Base-by-base conservation (phyloP, 2,797 vertebrate genomes). In the Phylloscopus collybita region DNA sequence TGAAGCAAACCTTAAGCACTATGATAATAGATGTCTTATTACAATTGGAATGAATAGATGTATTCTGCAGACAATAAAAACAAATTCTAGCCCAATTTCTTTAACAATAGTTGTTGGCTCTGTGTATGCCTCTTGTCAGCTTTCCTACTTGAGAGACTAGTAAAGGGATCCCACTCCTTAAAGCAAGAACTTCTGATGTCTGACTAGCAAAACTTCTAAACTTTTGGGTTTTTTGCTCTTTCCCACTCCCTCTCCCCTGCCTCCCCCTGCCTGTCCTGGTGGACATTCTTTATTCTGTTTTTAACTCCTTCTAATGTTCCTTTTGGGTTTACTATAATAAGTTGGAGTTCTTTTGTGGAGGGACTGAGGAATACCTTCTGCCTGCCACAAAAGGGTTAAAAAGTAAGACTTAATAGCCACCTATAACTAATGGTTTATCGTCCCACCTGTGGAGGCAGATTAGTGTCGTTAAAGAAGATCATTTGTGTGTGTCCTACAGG, bases 381-480 rank as follows among this genome's bases (percentile, higher is more conserved):
- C 80, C 65, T 85, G 89, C 74, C 70, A 79, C 80, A 32, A 32
- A 95, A 91, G 94, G 61, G 93, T 96, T 97, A 97, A 96, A 88
- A 95, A 94, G 82, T 80, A 80, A 49, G 89, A 88, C 69, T 95
- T 96, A 86, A 93, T 94, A 96, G 91, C 74, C 82, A 88, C 97
- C 91, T 93, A 94, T 93, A 94, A 71, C 73, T 94, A 92, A 76
- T 90, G 76, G 88, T 94, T 95, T 98, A 88, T 94, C 89, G 13
- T 93, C 88, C 95, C 93, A 96, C 95, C 97, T 97, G 95, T 94
- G 95, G 95, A 96, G 87, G 66, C 92, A 98, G 97, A 97, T 98
- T 95, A 93, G 96, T 96, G 95, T 95, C 57, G 87, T 97, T 97
- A 98, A 97, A 97, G 95, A 97, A 75, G 80, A 91, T 95, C 88